These are phyloP conservation scores for Zaprionus capensis DNA, from an alignment of 1,140 invertebrate species.

Conservation along the genomic window DNA sequence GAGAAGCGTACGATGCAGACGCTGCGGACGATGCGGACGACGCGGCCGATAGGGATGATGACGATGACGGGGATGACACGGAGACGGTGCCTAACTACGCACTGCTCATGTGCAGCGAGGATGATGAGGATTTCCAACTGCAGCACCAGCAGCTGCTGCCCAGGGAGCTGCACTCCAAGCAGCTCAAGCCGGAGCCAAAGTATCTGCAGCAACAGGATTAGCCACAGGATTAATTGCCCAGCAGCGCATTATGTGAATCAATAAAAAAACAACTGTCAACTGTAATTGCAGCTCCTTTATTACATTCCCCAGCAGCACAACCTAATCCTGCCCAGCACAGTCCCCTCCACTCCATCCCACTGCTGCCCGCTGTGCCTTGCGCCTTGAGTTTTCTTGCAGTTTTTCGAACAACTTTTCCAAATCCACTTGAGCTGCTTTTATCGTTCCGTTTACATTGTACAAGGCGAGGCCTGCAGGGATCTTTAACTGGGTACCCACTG, in stretches of 20 bases:
- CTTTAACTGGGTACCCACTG: too few species aligned
- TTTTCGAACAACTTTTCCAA: neutral
- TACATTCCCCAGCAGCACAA: neutral
- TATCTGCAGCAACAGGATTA: neutral
- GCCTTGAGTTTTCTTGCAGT: neutral
- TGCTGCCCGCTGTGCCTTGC: neutral
- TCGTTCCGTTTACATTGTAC: neutral
- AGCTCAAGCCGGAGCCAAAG: neutral
- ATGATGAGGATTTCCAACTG: constrained; percentile 22
- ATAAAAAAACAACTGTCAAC: constrained; percentile 10
- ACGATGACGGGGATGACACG: neutral
- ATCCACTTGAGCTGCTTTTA: constrained; percentile 1
- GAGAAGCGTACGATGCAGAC: constrained; percentile 5
- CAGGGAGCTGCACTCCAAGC: neutral
- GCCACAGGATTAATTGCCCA: constrained; percentile 7
- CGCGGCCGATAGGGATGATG: neutral
- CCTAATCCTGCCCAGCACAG: neutral
- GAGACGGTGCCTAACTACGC: constrained; percentile 14
- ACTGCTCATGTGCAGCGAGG: constrained; percentile 34
- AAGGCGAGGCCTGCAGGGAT: too few species aligned
- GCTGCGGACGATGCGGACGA: neutral
- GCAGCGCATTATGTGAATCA: constrained; percentile 7
- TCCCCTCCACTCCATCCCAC: neutral
- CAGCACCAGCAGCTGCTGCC: neutral
- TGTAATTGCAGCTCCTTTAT: constrained; percentile 8